phyloP scores from a whole-genome alignment of 2,113 vertebrate species.

The Heterotis niloticus region DNA sequence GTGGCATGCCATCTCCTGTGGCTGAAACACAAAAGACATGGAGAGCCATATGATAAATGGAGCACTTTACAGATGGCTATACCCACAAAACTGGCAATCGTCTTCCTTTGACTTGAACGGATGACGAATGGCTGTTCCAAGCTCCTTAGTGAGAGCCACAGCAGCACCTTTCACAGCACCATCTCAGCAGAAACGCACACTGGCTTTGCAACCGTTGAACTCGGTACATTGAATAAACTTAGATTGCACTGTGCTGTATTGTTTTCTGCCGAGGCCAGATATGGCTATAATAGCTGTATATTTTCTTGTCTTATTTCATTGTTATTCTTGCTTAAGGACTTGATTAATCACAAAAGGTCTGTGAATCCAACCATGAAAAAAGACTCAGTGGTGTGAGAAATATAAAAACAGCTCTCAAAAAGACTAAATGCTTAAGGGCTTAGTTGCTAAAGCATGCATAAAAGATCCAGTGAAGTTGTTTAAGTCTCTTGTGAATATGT shows the following conservation, averaged over 20 bases:
- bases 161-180: background rate
- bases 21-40: background rate
- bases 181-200: background rate
- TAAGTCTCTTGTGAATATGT: conserved; percentile 11
- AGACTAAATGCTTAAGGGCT: background rate
- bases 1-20: background rate
- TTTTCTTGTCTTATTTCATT: background rate
- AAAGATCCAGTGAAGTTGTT: conserved; percentile 14
- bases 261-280: background rate
- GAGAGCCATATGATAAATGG: background rate
- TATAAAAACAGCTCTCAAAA: background rate
- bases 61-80: background rate
- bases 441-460: background rate
- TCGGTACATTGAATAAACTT: background rate
- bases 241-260: background rate
- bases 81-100: background rate
- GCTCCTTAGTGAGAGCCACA: background rate
- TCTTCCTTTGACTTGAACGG: background rate
- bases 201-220: background rate
- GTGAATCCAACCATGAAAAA: background rate
- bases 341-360: background rate
- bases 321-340: background rate
- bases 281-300: background rate
- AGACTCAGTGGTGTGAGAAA: background rate
- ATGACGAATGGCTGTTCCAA: background rate